Base-by-base conservation (phyloP, 2,797 vertebrate genomes). In the Adelosebastes latens region DNA sequence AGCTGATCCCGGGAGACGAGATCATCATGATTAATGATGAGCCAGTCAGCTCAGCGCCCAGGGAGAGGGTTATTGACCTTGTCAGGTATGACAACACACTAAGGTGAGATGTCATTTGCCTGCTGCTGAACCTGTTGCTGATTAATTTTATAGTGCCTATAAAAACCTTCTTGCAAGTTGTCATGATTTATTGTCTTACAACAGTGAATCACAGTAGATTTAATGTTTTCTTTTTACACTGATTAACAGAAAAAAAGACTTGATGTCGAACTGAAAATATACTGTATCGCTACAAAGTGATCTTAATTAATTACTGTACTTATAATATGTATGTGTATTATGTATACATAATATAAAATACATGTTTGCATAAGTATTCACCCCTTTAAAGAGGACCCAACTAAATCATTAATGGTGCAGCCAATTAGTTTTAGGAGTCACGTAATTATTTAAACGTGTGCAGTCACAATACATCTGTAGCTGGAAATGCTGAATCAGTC, bases 21-120 rank as follows among this genome's bases (percentile, higher is more conserved):
- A 99, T 99, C 94, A 97, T 99, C 93, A 98, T 98, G 98, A 99
- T 99, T 93, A 99, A 99, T 82, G 97, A 99, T 89, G 98, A 99
- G 90, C 95, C 97, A 14, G 98, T 99, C 92, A 97, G 97, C 76
- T 96, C 97, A 42, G 98, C 98, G 72, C 97, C 98, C 73, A 97
- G 98, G 92, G 98, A 99, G 90, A 95, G 97, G 94, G 98, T 99
- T 91, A 99, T 99, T 65, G 98, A 99, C 96, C 97, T 99, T 87
- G 98, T 99, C 97, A 99, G 98, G 98, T 99, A 96, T 81, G 90
- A 88, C 88, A 81, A 32, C 70, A 90, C 58, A 86, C 58, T 75
- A 42, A 81, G 78, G 72, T 80, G 75, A 62, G 61, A 72, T 56
- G 72, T 49, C 65, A 70, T 59, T 81, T 76, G 52, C n/a, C 79